These are phyloP conservation scores for Schizopygopsis pylzovi DNA, from an alignment of 2,797 vertebrate genomes.

Conservation along the genomic window DNA sequence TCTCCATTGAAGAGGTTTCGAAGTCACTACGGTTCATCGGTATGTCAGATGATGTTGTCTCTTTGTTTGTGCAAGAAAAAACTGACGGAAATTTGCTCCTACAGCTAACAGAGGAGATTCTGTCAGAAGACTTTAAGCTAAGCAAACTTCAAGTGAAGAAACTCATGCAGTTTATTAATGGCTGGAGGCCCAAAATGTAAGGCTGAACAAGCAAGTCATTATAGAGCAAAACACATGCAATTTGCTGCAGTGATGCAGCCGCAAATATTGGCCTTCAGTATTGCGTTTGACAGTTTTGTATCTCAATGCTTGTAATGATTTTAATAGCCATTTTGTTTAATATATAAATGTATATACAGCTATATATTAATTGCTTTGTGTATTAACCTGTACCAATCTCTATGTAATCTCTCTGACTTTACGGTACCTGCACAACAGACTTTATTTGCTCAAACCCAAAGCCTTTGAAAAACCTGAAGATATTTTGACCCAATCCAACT, in stretches of 20 bases:
- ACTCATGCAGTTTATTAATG: slow-evolving; percentile 96
- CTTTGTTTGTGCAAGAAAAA: slow-evolving; percentile 92
- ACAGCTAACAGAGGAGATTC: slow-evolving; percentile 95
- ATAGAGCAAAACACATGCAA: slow-evolving; percentile 44
- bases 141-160: slow-evolving; percentile 99
- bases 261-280: slow-evolving; percentile 73
- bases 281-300: slow-evolving; percentile 79
- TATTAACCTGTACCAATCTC: slow-evolving; percentile 68
- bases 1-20: slow-evolving; percentile 94
- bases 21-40: slow-evolving; percentile 94
- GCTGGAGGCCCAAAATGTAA: slow-evolving; percentile 97
- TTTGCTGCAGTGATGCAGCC: slow-evolving; percentile 53
- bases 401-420: slow-evolving; percentile 52
- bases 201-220: slow-evolving; percentile 37
- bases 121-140: slow-evolving; percentile 95
- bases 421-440: slow-evolving; percentile 63
- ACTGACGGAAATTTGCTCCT: slow-evolving; percentile 96
- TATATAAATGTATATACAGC: slow-evolving; percentile 30
- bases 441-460: slow-evolving; percentile 64
- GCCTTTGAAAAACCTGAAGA: slow-evolving; percentile 59
- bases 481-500: slow-evolving; percentile 50
- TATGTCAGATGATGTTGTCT: slow-evolving; percentile 89
- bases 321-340: slow-evolving; percentile 75
- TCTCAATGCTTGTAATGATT: slow-evolving; percentile 78
- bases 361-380: slow-evolving; percentile 77